Percentiles rank a stretch among this genome's conserved stretches.
Evolutionary conservation across 2,113 vertebrate genomes (phyloP).

Genomic region (Bos indicus): DNA sequence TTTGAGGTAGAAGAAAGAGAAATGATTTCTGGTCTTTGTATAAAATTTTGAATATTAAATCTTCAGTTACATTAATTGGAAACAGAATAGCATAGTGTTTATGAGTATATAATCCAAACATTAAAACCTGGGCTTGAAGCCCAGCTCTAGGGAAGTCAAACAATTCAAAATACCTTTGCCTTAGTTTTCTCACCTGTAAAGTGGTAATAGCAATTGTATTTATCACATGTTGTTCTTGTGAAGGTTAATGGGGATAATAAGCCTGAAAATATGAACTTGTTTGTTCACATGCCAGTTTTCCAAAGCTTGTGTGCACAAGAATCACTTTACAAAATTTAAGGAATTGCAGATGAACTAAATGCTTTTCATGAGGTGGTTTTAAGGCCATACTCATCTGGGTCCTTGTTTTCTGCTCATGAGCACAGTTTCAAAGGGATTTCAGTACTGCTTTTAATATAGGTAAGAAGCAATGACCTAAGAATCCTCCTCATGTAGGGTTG

Average conservation of each 20-base stretch:
- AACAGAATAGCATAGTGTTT: background rate
- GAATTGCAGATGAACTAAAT: background rate
- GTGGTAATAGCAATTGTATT: background rate
- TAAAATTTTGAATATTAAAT: background rate
- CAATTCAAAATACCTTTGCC: background rate
- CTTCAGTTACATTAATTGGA: background rate
- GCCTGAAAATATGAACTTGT: background rate
- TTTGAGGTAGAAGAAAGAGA: background rate
- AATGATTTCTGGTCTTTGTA: background rate
- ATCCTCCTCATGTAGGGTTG: background rate
- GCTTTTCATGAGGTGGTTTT: background rate
- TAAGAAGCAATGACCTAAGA: background rate
- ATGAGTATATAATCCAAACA: background rate
- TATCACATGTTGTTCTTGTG: background rate
- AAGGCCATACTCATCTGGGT: background rate
- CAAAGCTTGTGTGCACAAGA: background rate
- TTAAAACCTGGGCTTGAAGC: background rate
- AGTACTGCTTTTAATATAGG: background rate
- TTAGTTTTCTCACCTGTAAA: background rate
- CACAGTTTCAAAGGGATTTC: background rate
- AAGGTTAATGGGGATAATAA: background rate
- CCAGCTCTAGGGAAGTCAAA: background rate
- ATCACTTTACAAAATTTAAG: background rate
- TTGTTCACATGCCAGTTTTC: background rate
- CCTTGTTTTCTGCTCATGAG: background rate